Base-by-base conservation (phyloP, 2,113 vertebrate species). In the Oncorhynchus nerka region DNA sequence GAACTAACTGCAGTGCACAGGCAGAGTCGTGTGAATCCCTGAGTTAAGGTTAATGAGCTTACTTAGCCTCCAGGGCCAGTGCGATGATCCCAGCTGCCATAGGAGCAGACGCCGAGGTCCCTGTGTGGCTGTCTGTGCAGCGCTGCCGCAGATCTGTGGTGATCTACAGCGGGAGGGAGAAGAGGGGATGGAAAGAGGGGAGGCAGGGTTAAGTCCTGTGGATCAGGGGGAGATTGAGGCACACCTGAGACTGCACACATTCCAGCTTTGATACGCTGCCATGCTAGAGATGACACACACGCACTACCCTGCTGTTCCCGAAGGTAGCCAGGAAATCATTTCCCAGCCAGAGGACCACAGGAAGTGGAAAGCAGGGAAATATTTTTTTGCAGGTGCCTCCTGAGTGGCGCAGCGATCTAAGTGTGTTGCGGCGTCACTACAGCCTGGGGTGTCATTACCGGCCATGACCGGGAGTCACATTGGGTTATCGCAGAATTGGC, bases 21-120 rank as follows among this genome's bases (percentile, higher is more conserved):
- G 51, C 19, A 4, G 51, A 5, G 51, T 19, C 4, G 15, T 19
- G 51, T 55, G 51, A 55, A 55, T 5, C 16, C 51, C 51, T 8
- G n/a, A 1, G 51, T 30, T 59, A 48, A 69, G 76, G 81, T 85
- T 81, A 87, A 85, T 73, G 81, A 75, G 93, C 97, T 97, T 97
- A 99, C 98, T 99, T 99, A 88, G 98, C 97, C 93, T 99, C 97
- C 90, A 99, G 93, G 74, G 98, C 95, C 83, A 99, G 93, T 8
- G 98, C 98, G 73, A 99, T 96, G 91, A 99, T 99, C 81, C 97
- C 98, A 45, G 98, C 98, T 81, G 97, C 98, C 97, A 99, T 99
- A 75, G 98, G 98, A 80, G 98, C 97, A 0, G 97, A 99, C 83
- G 97, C 98, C 0, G 98, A 99, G 0, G 97, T 99, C 87, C 97